Conservation (phyloP, 2,113 vertebrate species). For the Dinomys branickii region DNA sequence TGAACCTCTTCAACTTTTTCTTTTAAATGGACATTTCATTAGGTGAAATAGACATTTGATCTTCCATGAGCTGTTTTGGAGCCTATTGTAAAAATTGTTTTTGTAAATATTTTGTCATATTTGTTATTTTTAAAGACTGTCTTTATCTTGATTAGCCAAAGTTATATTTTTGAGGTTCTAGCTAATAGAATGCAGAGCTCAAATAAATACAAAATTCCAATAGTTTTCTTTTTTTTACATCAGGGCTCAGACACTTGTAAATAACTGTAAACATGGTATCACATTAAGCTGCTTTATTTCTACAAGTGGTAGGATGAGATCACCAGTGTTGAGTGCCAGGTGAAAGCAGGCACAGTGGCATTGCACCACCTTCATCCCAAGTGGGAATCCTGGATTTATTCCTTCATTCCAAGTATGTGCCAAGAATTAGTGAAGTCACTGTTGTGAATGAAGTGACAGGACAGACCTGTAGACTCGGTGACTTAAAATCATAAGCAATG, state of each 20-base stretch:
- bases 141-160: background rate
- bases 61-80: background rate
- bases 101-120: background rate
- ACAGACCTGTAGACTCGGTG: slow-evolving; percentile 25
- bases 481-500: slow-evolving; percentile 20
- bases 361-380: background rate
- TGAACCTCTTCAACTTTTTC: slow-evolving; percentile 59
- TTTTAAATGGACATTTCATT: slow-evolving; percentile 68
- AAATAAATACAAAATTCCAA: background rate
- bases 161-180: background rate
- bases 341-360: rapidly evolving
- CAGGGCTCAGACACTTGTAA: background rate
- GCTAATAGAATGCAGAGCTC: background rate
- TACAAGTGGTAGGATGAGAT: background rate
- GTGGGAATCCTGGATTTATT: background rate
- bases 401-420: background rate
- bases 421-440: slow-evolving; percentile 21
- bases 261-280: background rate
- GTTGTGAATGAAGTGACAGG: slow-evolving; percentile 3
- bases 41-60: slow-evolving; percentile 63
- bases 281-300: background rate
- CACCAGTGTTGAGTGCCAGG: background rate
- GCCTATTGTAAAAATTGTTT: slow-evolving; percentile 2
- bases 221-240: background rate
- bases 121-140: background rate